phyloP scores from a whole-genome alignment of 2,888 invertebrate species.

The Microctonus aethiopoides region DNA sequence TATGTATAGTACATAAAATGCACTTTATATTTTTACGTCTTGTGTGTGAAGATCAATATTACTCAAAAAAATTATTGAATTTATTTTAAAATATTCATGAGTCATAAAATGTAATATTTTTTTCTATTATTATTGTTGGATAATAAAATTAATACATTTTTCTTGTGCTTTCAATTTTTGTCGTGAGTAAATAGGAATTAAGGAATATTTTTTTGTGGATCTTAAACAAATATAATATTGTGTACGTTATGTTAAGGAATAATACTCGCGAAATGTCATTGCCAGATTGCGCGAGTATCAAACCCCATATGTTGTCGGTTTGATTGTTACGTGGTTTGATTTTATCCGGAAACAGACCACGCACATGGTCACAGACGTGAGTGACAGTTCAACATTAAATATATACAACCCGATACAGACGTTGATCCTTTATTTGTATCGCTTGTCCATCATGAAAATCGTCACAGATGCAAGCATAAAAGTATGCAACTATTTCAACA shows the following conservation, averaged over 20 bases:
- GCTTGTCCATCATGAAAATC: constrained; percentile 13
- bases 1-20: constrained; percentile 7
- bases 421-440: constrained; percentile 10
- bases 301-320: constrained; percentile 55
- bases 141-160: no score
- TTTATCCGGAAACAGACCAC: constrained; percentile 38
- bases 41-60: neutral
- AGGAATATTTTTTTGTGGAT: neutral
- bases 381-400: constrained; percentile 31
- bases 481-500: neutral
- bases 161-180: no score
- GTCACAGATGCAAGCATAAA: no score
- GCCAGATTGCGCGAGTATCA: constrained; percentile 61
- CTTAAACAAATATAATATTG: neutral
- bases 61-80: no score
- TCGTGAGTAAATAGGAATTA: no score
- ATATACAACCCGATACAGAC: constrained; percentile 6
- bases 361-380: constrained; percentile 35
- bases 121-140: no score
- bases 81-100: no score
- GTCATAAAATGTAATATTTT: no score
- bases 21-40: neutral
- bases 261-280: constrained; percentile 44
- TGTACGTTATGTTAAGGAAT: neutral
- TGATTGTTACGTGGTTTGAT: constrained; percentile 36